phyloP scores from a whole-genome alignment of 1,140 invertebrate genomes.

The Drosophila rufa region DNA sequence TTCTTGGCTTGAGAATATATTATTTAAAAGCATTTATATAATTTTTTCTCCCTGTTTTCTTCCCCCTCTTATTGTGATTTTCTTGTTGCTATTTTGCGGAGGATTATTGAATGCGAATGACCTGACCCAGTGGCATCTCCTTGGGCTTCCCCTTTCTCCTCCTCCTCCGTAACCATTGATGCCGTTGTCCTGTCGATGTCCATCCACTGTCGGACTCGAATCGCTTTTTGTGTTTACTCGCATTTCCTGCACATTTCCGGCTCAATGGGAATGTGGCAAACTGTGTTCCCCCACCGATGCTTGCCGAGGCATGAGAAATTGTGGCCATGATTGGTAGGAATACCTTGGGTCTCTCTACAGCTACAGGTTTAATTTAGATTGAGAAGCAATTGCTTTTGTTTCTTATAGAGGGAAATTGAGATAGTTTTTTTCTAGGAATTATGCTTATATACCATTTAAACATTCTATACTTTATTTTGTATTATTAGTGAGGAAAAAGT shows the following conservation, averaged over 20 bases:
- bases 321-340: slow-evolving; percentile 64
- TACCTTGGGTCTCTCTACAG: slow-evolving; percentile 23
- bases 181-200: slow-evolving; percentile 30
- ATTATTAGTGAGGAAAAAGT: too few relatives aligned
- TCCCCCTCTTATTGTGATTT: slow-evolving; percentile 30
- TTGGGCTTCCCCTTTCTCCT: not conserved
- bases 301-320: slow-evolving; percentile 32
- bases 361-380: slow-evolving; percentile 28
- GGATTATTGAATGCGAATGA: slow-evolving; percentile 50
- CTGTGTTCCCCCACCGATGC: slow-evolving; percentile 18
- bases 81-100: slow-evolving; percentile 32
- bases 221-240: slow-evolving; percentile 53
- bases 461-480: too few relatives aligned
- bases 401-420: not conserved
- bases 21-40: not conserved
- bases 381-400: slow-evolving; percentile 13
- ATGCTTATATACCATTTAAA: not conserved
- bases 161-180: slow-evolving; percentile 8
- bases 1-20: fast-evolving
- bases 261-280: slow-evolving; percentile 61
- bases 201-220: slow-evolving; percentile 38
- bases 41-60: not conserved
- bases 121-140: slow-evolving; percentile 38
- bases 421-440: not conserved
- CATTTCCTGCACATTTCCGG: slow-evolving; percentile 58